phyloP scores from a whole-genome alignment of 2,113 vertebrate species.

The Enhydra lutris region DNA sequence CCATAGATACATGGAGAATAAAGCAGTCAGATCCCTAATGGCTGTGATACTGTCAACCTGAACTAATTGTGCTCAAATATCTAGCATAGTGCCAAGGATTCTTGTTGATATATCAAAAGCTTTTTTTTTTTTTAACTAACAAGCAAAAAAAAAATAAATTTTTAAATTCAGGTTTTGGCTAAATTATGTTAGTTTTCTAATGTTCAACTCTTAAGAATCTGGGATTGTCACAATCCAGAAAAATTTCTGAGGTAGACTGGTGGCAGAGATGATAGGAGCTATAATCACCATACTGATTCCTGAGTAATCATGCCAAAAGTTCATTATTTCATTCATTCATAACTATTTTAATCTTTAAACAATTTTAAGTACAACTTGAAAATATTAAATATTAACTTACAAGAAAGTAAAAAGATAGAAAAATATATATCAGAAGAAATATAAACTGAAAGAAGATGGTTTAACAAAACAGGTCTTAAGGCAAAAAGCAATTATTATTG shows the following conservation, averaged over 20 bases:
- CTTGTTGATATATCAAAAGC: neutral
- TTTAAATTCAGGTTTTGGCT: neutral
- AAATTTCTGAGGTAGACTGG: neutral
- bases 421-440: neutral
- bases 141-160: neutral
- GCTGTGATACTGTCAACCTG: neutral
- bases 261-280: neutral
- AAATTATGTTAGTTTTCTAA: neutral
- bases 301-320: neutral
- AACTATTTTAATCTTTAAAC: neutral
- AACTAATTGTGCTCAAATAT: neutral
- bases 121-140: neutral
- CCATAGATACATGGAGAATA: neutral
- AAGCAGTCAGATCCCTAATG: neutral
- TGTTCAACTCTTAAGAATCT: neutral
- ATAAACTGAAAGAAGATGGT: neutral
- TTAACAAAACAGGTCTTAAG: neutral
- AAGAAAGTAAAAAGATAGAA: neutral
- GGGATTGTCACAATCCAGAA: neutral
- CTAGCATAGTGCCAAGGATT: neutral
- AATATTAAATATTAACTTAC: neutral
- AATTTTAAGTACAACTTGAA: neutral
- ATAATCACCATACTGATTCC: neutral
- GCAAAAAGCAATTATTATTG: neutral
- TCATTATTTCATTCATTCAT: neutral